A percentile compares a stretch with the other conserved stretches of the same genome.
Conservation (phyloP, 2,797 vertebrate genomes). For the Phyllotis vaccarum region DNA sequence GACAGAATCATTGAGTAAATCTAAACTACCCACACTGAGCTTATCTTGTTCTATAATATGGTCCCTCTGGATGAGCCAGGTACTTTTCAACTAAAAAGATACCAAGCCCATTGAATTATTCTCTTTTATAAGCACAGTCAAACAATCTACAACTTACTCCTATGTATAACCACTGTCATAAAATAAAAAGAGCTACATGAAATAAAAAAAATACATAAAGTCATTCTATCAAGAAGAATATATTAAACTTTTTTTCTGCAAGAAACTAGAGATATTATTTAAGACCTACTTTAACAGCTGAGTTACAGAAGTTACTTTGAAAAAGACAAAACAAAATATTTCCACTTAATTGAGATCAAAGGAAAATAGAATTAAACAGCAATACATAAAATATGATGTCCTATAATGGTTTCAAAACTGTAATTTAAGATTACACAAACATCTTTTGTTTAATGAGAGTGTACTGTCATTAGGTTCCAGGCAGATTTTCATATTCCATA, state of each 20-base stretch:
- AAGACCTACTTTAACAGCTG: constrained; percentile 19
- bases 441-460: not conserved
- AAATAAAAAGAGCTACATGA: constrained; percentile 50
- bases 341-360: too few relatives aligned
- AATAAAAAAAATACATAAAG: constrained; percentile 18
- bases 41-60: not conserved
- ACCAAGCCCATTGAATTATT: constrained; percentile 48
- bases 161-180: not conserved
- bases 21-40: not conserved
- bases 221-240: constrained; percentile 49
- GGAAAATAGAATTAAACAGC: constrained; percentile 65
- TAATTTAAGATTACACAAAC: not conserved
- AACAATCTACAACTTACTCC: constrained; percentile 55
- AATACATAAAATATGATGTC: not conserved
- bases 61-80: not conserved
- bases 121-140: not conserved
- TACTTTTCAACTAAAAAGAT: not conserved
- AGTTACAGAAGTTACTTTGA: constrained; percentile 38
- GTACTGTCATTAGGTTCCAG: not conserved
- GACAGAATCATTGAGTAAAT: not conserved
- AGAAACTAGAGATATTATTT: constrained; percentile 13
- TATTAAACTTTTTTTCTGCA: constrained; percentile 35
- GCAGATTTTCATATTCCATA: not conserved
- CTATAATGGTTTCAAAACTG: not conserved
- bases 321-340: not conserved